A percentile compares a stretch with the other conserved stretches of the same genome.
Conservation (phyloP, 2,113 vertebrate genomes). For the Zapus hudsonius region DNA sequence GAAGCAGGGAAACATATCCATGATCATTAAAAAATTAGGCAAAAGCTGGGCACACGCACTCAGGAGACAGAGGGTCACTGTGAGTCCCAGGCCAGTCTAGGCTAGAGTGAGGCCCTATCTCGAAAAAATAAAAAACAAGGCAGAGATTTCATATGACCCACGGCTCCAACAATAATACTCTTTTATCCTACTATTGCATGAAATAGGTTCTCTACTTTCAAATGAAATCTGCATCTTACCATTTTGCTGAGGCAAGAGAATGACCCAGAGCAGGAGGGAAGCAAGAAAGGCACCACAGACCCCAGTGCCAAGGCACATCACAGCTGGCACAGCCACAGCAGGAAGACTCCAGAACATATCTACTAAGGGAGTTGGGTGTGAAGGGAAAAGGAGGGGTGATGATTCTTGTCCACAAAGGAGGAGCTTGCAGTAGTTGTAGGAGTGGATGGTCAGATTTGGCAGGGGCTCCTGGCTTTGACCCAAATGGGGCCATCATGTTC, state of each 20-base stretch:
- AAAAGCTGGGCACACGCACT: too few relatives aligned
- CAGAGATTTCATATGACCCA: background rate
- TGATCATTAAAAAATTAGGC: background rate
- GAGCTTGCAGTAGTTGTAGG: slow-evolving; percentile 12
- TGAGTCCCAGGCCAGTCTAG: too few relatives aligned
- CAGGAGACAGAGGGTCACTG: too few relatives aligned
- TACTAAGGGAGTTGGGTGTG: background rate
- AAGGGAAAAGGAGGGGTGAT: background rate
- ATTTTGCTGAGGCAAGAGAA: background rate
- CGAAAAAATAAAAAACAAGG: background rate
- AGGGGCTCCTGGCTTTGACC: background rate
- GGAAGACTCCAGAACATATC: background rate
- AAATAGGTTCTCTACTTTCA: background rate
- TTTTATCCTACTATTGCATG: background rate
- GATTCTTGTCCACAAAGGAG: slow-evolving; percentile 37
- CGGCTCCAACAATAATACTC: background rate
- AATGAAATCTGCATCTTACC: background rate
- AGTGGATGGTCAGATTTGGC: slow-evolving; percentile 27
- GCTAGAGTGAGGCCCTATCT: too few relatives aligned
- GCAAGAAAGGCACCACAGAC: background rate
- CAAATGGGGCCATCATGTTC: background rate
- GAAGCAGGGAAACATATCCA: slow-evolving; percentile 1
- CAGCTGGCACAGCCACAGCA: background rate
- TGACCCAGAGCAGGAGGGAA: slow-evolving; percentile 25
- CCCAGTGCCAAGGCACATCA: background rate